A percentile compares a stretch with the other conserved stretches of the same genome.
These are phyloP conservation scores for Leptopilina myrica DNA, from an alignment of 2,888 invertebrate genomes.

Conservation along the genomic window DNA sequence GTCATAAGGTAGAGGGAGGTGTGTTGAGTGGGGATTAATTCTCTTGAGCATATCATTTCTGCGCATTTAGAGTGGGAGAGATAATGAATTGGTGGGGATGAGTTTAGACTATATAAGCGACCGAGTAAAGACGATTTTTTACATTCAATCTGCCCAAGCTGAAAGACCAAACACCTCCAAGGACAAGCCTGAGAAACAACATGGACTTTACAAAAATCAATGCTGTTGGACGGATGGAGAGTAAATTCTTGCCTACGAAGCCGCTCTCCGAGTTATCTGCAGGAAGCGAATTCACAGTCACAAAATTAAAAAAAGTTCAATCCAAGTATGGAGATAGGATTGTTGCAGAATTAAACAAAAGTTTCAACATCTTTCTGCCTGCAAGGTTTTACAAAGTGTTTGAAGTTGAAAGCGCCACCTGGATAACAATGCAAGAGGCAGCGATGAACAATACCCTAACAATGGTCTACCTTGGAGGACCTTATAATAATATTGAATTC, in stretches of 20 bases:
- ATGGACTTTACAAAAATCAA: not conserved
- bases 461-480: not conserved
- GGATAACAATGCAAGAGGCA: not conserved
- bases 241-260: not conserved
- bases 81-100: too few relatives aligned
- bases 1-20: too few relatives aligned
- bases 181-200: not conserved
- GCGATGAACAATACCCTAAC: not conserved
- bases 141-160: too few relatives aligned
- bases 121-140: too few relatives aligned
- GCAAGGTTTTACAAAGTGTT: not conserved
- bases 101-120: too few relatives aligned
- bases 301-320: not conserved
- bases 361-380: not conserved
- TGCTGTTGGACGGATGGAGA: constrained; percentile 2
- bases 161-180: not conserved
- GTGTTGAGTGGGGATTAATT: too few relatives aligned
- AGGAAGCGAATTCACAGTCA: not conserved
- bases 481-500: not conserved
- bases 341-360: not conserved
- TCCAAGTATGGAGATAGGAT: not conserved
- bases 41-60: too few relatives aligned
- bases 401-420: not conserved
- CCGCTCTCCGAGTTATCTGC: not conserved
- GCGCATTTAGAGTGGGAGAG: too few relatives aligned